phyloP scores from a whole-genome alignment of 2,888 invertebrate genomes.

The Habrosyne pyritoides region DNA sequence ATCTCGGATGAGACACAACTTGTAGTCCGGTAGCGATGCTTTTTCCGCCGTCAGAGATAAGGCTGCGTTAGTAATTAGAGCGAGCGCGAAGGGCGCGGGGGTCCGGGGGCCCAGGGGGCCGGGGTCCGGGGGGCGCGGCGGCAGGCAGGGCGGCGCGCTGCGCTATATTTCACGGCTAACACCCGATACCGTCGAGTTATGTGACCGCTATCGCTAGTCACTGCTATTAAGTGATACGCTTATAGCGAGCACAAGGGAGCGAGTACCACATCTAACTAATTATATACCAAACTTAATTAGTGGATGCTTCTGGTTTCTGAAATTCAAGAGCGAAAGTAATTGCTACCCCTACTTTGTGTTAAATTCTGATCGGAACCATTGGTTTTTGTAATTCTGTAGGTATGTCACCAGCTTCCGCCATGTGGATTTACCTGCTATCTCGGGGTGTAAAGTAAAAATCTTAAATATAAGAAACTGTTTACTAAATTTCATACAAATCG shows the following conservation, averaged over 20 bases:
- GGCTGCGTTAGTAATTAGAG: conserved; percentile 8
- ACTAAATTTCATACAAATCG: too few relatives aligned
- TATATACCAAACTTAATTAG: too few relatives aligned
- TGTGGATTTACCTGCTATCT: too few relatives aligned
- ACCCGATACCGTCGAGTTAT: conserved; percentile 13
- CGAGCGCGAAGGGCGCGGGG: conserved; percentile 12
- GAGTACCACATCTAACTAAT: too few relatives aligned
- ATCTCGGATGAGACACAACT: background rate
- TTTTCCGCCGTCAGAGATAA: conserved; percentile 3
- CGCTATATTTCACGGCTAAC: conserved; percentile 15
- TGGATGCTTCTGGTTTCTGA: too few relatives aligned
- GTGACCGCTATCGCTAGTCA: conserved; percentile 4
- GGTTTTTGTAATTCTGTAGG: too few relatives aligned
- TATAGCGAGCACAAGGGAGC: background rate
- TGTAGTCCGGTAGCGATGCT: background rate
- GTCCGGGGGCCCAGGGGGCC: conserved; percentile 19
- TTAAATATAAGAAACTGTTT: too few relatives aligned
- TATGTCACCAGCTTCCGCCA: too few relatives aligned
- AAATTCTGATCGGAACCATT: too few relatives aligned
- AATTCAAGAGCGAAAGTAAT: too few relatives aligned
- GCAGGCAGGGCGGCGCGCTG: conserved; percentile 15
- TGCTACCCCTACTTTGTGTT: too few relatives aligned
- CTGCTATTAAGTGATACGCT: background rate
- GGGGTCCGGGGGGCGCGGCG: conserved; percentile 12
- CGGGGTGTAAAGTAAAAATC: too few relatives aligned